Conservation (phyloP, 2,888 invertebrate genomes). For the Leptopilina syphax region DNA sequence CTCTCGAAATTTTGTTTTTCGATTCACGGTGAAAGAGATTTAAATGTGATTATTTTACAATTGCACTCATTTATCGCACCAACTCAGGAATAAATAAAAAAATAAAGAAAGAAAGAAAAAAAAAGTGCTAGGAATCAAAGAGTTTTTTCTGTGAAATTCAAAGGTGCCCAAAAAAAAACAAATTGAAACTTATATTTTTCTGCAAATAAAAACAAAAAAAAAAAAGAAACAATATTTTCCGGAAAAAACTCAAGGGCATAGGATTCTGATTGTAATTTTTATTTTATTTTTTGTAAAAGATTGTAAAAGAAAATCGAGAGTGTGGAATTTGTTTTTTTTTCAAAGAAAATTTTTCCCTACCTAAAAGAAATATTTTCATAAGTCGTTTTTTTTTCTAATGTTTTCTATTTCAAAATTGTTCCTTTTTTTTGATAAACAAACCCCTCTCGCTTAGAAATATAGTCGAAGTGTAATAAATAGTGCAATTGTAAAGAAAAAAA, state of each 20-base stretch:
- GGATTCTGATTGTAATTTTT: background rate
- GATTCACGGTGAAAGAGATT: constrained; percentile 3
- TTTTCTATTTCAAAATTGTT: background rate
- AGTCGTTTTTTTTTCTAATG: too few relatives aligned
- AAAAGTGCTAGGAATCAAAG: background rate
- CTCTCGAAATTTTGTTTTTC: constrained; percentile 13
- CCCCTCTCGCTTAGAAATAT: background rate
- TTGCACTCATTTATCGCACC: constrained; percentile 21
- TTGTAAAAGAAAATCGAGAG: background rate
- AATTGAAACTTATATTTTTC: constrained; percentile 36
- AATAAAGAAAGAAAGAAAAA: background rate
- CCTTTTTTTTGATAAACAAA: background rate
- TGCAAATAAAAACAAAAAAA: background rate
- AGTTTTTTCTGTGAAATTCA: constrained; percentile 31
- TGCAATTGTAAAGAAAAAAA: constrained; percentile 16
- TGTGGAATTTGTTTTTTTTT: too few relatives aligned
- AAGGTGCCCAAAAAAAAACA: constrained; percentile 21
- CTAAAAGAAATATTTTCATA: too few relatives aligned
- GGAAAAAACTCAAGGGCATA: constrained; percentile 14
- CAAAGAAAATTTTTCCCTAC: too few relatives aligned
- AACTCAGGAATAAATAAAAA: constrained; percentile 4
- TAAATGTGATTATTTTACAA: constrained; percentile 1
- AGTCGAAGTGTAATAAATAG: constrained; percentile 15
- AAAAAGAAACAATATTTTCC: background rate
- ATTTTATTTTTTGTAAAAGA: background rate